Conservation (phyloP, 2,797 vertebrate genomes). For the Tenualosa ilisha region DNA sequence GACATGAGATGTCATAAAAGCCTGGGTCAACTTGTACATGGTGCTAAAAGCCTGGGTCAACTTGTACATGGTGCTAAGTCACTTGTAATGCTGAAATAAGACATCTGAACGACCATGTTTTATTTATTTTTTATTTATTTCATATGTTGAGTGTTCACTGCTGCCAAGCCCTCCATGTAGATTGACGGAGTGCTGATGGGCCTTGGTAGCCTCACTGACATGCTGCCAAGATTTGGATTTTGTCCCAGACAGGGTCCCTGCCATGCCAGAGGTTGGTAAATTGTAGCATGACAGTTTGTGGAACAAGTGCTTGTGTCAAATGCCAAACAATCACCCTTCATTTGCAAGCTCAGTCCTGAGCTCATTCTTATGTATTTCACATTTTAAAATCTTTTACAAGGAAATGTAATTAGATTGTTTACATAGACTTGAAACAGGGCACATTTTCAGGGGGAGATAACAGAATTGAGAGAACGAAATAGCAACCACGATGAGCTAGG, state of each 20-base stretch:
- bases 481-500: background rate
- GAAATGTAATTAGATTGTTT: background rate
- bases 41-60: background rate
- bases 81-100: background rate
- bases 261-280: slow-evolving; percentile 44
- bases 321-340: slow-evolving; percentile 45
- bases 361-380: background rate
- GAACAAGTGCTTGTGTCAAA: slow-evolving; percentile 57
- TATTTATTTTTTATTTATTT: background rate
- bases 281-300: slow-evolving; percentile 56
- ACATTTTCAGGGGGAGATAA: background rate
- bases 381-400: background rate
- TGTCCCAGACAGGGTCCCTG: slow-evolving; percentile 65
- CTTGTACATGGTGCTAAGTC: background rate
- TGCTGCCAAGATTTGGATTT: slow-evolving; percentile 66
- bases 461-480: background rate
- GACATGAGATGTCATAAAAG: background rate
- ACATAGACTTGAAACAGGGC: background rate
- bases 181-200: slow-evolving; percentile 49
- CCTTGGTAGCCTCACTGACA: slow-evolving; percentile 20
- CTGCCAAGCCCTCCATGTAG: background rate
- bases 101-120: background rate
- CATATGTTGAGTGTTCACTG: background rate
- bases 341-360: slow-evolving; percentile 46
- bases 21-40: background rate